Conservation (phyloP, 1,140 invertebrate species). For the Camponotus pennsylvanicus region DNA sequence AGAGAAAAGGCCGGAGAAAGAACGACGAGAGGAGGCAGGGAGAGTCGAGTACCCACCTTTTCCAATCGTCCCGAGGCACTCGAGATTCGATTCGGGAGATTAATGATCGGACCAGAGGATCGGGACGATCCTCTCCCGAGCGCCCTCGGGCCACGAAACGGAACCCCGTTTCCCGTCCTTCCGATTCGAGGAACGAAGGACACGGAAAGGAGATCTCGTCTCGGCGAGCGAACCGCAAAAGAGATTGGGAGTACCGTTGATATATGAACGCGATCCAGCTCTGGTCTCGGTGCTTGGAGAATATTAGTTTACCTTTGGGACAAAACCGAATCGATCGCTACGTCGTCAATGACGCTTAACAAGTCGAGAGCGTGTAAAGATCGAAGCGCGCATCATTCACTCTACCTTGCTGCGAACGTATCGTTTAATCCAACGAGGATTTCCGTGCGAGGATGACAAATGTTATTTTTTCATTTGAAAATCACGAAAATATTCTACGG, state of each 20-base stretch:
- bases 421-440: background rate
- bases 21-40: conserved; percentile 1
- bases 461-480: background rate
- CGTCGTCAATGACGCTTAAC: conserved; percentile 31
- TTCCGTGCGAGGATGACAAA: background rate
- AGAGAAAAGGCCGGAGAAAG: conserved; percentile 14
- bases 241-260: conserved; percentile 57
- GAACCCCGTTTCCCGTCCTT: conserved; percentile 64
- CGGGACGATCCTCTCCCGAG: conserved; percentile 58
- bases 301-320: conserved; percentile 55
- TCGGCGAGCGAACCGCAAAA: conserved; percentile 58
- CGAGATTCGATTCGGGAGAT: conserved; percentile 76
- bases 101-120: conserved; percentile 72
- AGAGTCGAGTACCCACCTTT: conserved; percentile 66
- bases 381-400: background rate
- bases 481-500: background rate
- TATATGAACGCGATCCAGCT: conserved; percentile 51
- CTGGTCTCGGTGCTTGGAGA: conserved; percentile 35
- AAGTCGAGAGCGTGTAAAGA: background rate
- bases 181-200: conserved; percentile 64
- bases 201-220: conserved; percentile 69
- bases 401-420: background rate
- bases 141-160: conserved; percentile 62
- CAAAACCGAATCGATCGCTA: conserved; percentile 40
- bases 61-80: conserved; percentile 74